These are phyloP conservation scores for Pelosia muscerda DNA, from an alignment of 2,888 invertebrate species.

Conservation along the genomic window DNA sequence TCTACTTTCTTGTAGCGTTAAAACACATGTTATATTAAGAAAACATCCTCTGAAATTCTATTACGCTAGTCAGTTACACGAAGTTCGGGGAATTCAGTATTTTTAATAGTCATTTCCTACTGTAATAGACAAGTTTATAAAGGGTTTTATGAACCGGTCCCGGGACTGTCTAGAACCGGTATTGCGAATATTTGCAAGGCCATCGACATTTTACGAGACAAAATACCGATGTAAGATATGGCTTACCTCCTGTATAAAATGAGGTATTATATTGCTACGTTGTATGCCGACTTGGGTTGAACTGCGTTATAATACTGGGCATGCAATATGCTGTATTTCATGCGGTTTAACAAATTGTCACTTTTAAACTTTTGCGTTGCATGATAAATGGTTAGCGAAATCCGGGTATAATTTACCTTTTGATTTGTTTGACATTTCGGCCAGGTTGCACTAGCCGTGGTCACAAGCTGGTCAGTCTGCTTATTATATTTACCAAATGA, in stretches of 20 bases:
- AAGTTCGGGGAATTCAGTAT: background rate
- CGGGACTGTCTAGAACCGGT: conserved; percentile 50
- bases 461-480: too few relatives aligned
- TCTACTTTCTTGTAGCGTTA: background rate
- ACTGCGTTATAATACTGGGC: too few relatives aligned
- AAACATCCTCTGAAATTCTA: background rate
- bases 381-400: too few relatives aligned
- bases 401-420: too few relatives aligned
- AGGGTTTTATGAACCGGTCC: background rate
- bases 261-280: background rate
- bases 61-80: background rate
- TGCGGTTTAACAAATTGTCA: too few relatives aligned
- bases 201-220: conserved; percentile 42
- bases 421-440: too few relatives aligned
- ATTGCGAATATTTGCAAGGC: conserved; percentile 42
- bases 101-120: too few relatives aligned
- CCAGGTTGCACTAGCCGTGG: too few relatives aligned
- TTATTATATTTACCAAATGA: too few relatives aligned
- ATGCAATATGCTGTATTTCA: too few relatives aligned
- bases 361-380: too few relatives aligned
- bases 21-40: background rate
- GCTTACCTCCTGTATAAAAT: background rate
- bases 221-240: conserved; percentile 2
- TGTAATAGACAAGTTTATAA: background rate
- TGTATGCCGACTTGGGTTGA: background rate